phyloP scores from a whole-genome alignment of 2,113 vertebrate species.

The Pangasianodon gigas region DNA sequence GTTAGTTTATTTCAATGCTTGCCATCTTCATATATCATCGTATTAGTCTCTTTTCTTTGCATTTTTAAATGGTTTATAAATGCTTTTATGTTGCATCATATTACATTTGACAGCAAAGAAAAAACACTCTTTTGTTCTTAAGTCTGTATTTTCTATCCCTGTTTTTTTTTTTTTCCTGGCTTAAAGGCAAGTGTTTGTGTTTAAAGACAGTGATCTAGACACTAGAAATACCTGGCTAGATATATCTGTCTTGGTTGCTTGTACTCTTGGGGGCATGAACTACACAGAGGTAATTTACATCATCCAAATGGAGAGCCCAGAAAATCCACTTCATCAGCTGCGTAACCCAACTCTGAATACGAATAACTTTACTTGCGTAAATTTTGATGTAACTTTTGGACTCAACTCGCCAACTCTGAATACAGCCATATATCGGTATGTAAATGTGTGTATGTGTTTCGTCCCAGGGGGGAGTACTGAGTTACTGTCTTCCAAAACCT shows the following conservation, averaged over 20 bases:
- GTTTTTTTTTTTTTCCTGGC: no score
- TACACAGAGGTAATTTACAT: not conserved
- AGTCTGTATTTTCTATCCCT: not conserved
- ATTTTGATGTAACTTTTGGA: not conserved
- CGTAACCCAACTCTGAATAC: not conserved
- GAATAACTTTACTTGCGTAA: not conserved
- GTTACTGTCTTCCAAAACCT: not conserved
- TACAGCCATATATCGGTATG: slow-evolving; percentile 1
- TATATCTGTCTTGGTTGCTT: not conserved
- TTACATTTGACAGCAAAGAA: not conserved
- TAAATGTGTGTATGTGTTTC: not conserved
- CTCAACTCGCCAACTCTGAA: not conserved
- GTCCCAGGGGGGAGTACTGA: slow-evolving; percentile 64
- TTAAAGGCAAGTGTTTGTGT: no score
- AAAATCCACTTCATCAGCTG: not conserved
- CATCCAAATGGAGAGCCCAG: not conserved
- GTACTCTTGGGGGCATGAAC: not conserved
- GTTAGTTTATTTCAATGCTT: not conserved
- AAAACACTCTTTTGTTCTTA: not conserved
- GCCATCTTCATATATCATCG: no score
- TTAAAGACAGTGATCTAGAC: no score
- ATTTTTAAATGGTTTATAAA: no score
- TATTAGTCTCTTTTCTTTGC: no score
- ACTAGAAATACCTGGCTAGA: no score
- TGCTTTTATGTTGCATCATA: no score